Percentiles rank a stretch among this genome's conserved stretches.
These are phyloP conservation scores for Arrhopalites spinosus DNA, from an alignment of 2,888 invertebrate genomes.

Conservation along the genomic window DNA sequence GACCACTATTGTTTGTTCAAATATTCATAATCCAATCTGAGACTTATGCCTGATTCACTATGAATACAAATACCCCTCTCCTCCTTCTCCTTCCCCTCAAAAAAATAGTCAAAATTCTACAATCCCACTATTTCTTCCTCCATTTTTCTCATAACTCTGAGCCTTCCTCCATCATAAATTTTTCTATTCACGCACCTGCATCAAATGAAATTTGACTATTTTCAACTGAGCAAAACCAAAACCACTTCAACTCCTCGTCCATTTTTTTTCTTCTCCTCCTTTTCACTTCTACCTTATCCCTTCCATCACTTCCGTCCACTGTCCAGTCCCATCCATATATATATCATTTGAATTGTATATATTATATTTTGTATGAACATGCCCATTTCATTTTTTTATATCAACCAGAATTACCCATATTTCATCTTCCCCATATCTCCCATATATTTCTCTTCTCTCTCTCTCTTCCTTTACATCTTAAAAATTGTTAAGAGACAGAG, in stretches of 20 bases:
- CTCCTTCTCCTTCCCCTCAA: not conserved
- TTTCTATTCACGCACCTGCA: conserved; percentile 46
- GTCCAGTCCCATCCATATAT: not conserved
- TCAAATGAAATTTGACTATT: conserved; percentile 37
- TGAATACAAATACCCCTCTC: conserved; percentile 43
- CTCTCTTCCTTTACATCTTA: not conserved
- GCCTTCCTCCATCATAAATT: conserved; percentile 38
- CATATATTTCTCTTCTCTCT: too few species aligned
- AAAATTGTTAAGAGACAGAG: not conserved
- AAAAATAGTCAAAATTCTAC: not conserved
- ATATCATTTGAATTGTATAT: not conserved
- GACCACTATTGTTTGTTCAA: conserved; percentile 53
- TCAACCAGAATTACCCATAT: not conserved
- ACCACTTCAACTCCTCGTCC: conserved; percentile 14
- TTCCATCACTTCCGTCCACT: not conserved
- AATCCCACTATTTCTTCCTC: not conserved
- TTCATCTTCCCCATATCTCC: not conserved
- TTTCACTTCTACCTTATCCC: conserved; percentile 4
- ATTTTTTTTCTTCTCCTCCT: too few species aligned
- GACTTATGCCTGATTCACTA: conserved; percentile 44
- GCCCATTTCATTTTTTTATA: too few species aligned
- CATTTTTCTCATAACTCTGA: not conserved
- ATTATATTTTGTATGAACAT: too few species aligned
- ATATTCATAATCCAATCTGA: conserved; percentile 56
- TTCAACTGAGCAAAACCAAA: conserved; percentile 11